phyloP scores from a whole-genome alignment of 2,888 invertebrate genomes.

The Macrosiphum euphorbiae region DNA sequence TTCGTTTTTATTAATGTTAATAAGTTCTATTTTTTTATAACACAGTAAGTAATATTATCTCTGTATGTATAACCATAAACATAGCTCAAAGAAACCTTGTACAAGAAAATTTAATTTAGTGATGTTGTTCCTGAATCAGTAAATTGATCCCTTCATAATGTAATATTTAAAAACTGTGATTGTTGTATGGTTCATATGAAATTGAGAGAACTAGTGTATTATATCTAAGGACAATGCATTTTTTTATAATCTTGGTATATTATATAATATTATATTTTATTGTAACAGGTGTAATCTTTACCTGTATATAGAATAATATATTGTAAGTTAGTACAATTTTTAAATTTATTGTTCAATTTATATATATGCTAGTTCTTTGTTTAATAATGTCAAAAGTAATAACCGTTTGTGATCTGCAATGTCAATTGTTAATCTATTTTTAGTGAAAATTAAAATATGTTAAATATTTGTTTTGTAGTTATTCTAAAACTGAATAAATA shows the following conservation, averaged over 20 bases:
- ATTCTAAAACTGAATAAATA: not conserved
- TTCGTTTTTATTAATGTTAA: slow-evolving; percentile 38
- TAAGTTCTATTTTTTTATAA: slow-evolving; percentile 37
- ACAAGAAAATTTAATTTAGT: slow-evolving; percentile 14
- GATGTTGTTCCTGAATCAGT: slow-evolving; percentile 26
- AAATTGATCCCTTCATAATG: not conserved
- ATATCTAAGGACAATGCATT: slow-evolving; percentile 4
- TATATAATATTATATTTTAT: slow-evolving; percentile 33
- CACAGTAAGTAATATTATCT: slow-evolving; percentile 15
- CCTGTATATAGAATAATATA: slow-evolving; percentile 6
- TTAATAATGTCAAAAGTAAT: slow-evolving; percentile 19
- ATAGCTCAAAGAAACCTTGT: slow-evolving; percentile 30
- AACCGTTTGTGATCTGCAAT: not conserved
- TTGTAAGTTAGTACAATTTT: slow-evolving; percentile 36
- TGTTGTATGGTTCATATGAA: slow-evolving; percentile 41
- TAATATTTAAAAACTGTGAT: slow-evolving; percentile 55
- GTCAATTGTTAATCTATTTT: slow-evolving; percentile 39
- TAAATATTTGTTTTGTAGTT: slow-evolving; percentile 2
- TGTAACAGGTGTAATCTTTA: slow-evolving; percentile 22
- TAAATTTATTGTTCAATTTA: slow-evolving; percentile 21
- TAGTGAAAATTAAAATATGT: not conserved
- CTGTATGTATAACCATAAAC: slow-evolving; percentile 42
- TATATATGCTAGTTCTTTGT: not conserved
- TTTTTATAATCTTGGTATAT: slow-evolving; percentile 35
- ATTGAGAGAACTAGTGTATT: slow-evolving; percentile 28